Evolutionary conservation across 2,888 invertebrate species (phyloP).

Genomic region (Willowsia nigromaculata): DNA sequence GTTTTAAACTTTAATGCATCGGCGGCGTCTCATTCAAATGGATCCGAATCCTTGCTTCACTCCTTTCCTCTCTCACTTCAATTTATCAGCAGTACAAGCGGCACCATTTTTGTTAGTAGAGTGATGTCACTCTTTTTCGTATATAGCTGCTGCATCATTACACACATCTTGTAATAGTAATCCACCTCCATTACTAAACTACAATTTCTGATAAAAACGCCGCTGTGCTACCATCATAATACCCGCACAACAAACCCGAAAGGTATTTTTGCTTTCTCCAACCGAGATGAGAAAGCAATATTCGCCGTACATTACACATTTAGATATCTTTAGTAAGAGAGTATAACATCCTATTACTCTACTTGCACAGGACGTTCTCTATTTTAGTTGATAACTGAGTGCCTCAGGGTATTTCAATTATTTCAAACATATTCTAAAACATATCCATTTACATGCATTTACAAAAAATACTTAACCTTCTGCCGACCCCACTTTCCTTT

Average conservation of each 20-base stretch:
- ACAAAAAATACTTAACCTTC: not conserved
- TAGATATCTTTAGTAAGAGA: not conserved
- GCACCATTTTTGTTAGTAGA: not conserved
- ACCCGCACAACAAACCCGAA: not conserved
- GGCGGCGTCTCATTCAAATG: conserved; percentile 57
- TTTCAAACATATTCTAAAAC: conserved; percentile 33
- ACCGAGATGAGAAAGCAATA: conserved; percentile 22
- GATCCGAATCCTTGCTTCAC: conserved; percentile 22
- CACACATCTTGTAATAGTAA: not conserved
- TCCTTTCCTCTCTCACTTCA: not conserved
- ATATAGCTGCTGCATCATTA: not conserved
- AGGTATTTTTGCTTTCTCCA: not conserved
- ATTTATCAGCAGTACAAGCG: not conserved
- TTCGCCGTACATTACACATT: not conserved
- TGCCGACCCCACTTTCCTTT: not conserved
- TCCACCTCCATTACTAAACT: not conserved
- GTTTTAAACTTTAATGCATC: conserved; percentile 70
- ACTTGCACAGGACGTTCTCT: not conserved
- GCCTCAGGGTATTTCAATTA: conserved; percentile 64
- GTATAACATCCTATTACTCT: not conserved
- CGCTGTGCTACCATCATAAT: no score
- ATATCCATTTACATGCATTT: not conserved
- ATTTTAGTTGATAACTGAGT: conserved; percentile 8
- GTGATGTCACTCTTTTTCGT: conserved; percentile 44
- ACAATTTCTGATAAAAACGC: no score